phyloP scores from a whole-genome alignment of 2,888 invertebrate genomes.

The Sarcophaga variegata region DNA sequence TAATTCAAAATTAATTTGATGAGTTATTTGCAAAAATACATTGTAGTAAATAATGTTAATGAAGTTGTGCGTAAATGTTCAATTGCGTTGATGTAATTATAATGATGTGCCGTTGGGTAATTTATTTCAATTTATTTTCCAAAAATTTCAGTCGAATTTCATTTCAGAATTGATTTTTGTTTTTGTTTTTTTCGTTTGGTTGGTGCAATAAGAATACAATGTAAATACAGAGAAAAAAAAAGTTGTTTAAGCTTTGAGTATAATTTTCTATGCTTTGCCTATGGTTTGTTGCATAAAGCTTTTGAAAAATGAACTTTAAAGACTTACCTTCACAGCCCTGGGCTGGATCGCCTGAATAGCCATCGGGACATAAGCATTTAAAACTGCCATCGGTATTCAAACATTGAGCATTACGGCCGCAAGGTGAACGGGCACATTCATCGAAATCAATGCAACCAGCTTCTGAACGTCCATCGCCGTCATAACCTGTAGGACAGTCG shows the following conservation, averaged over 20 bases:
- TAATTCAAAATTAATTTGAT: not conserved
- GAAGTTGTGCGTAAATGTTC: slow-evolving; percentile 61
- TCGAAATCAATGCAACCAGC: slow-evolving; percentile 88
- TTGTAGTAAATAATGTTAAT: slow-evolving; percentile 37
- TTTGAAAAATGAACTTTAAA: not conserved
- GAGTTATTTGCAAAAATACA: slow-evolving; percentile 57
- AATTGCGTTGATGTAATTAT: slow-evolving; percentile 53
- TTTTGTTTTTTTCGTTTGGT: slow-evolving; percentile 22
- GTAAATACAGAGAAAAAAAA: slow-evolving; percentile 27
- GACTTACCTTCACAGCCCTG: slow-evolving; percentile 88
- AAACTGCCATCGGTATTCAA: slow-evolving; percentile 90
- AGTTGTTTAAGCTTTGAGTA: slow-evolving; percentile 25
- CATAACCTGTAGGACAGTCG: slow-evolving; percentile 91
- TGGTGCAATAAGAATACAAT: slow-evolving; percentile 54
- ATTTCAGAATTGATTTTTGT: slow-evolving; percentile 2
- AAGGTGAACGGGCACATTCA: slow-evolving; percentile 89
- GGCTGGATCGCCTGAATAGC: slow-evolving; percentile 91
- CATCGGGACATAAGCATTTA: slow-evolving; percentile 91
- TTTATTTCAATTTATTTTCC: slow-evolving; percentile 38
- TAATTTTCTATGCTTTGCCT: slow-evolving; percentile 27
- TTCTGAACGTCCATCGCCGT: slow-evolving; percentile 89
- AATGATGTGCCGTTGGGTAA: slow-evolving; percentile 48
- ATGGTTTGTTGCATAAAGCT: slow-evolving; percentile 26
- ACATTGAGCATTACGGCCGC: slow-evolving; percentile 91
- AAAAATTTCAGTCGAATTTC: slow-evolving; percentile 65